phyloP scores from a whole-genome alignment of 2,888 invertebrate genomes.

The Psylliodes chrysocephalus region DNA sequence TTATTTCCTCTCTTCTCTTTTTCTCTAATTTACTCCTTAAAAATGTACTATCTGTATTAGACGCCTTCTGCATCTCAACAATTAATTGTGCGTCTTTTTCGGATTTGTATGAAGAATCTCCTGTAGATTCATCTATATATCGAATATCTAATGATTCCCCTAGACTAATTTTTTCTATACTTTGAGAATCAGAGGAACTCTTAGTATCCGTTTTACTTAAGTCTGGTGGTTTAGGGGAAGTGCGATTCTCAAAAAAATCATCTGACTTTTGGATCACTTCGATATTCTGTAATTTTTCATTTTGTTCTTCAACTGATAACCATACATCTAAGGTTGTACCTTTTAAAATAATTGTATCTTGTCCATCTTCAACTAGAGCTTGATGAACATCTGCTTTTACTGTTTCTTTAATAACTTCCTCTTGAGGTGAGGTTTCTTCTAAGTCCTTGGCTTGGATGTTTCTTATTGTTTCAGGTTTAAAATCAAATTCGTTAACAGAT shows the following conservation, averaged over 20 bases:
- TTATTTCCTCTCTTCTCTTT: slow-evolving; percentile 57
- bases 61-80: slow-evolving; percentile 60
- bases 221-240: slow-evolving; percentile 61
- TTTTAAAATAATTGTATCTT: slow-evolving; percentile 60
- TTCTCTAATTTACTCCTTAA: slow-evolving; percentile 59
- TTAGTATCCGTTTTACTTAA: slow-evolving; percentile 59
- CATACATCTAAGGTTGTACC: slow-evolving; percentile 65
- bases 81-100: slow-evolving; percentile 61
- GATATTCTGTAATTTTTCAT: slow-evolving; percentile 57
- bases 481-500: slow-evolving; percentile 58
- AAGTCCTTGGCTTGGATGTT: slow-evolving; percentile 47
- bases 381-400: slow-evolving; percentile 52
- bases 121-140: slow-evolving; percentile 63
- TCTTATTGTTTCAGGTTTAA: slow-evolving; percentile 56
- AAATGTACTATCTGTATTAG: slow-evolving; percentile 59
- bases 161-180: slow-evolving; percentile 60
- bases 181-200: slow-evolving; percentile 62
- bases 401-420: slow-evolving; percentile 50
- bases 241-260: slow-evolving; percentile 63
- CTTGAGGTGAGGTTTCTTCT: slow-evolving; percentile 58
- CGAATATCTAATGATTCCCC: slow-evolving; percentile 63
- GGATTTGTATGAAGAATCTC: slow-evolving; percentile 62
- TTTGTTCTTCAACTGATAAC: slow-evolving; percentile 62
- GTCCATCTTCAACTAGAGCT: slow-evolving; percentile 48
- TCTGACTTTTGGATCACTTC: slow-evolving; percentile 59